These are phyloP conservation scores for Balaeniceps rex DNA, from an alignment of 2,113 vertebrate species.

Conservation along the genomic window DNA sequence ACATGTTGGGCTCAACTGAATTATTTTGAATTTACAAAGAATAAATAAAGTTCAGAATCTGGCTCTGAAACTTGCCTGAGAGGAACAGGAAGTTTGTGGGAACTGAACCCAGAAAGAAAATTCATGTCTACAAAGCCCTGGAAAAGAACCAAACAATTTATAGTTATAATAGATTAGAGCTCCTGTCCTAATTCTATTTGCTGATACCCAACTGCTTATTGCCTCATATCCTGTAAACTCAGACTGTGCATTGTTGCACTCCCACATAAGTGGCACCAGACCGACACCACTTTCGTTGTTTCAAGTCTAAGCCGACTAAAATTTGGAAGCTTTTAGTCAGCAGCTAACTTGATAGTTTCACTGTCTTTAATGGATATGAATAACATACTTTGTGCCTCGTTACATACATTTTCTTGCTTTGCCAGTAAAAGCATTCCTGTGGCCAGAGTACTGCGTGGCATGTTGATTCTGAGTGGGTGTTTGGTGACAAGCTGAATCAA, in stretches of 20 bases:
- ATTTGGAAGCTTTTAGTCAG: constrained; percentile 47
- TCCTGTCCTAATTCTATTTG: constrained; percentile 32
- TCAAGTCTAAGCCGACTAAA: not conserved
- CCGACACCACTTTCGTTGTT: not conserved
- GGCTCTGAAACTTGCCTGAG: not conserved
- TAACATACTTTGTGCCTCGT: not conserved
- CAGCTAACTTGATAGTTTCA: constrained; percentile 8
- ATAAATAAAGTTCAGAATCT: not conserved
- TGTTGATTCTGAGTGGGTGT: not conserved
- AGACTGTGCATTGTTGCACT: not conserved
- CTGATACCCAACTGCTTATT: not conserved
- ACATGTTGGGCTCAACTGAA: not conserved
- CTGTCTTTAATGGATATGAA: constrained; percentile 6
- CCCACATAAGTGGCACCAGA: constrained; percentile 26
- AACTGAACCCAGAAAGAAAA: constrained; percentile 5
- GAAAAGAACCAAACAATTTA: not conserved
- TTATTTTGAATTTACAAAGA: not conserved
- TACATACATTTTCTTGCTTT: not conserved
- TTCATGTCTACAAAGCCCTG: not conserved
- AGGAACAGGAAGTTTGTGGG: not conserved
- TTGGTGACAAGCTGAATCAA: not conserved
- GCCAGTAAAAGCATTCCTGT: not conserved
- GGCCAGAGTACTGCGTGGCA: not conserved
- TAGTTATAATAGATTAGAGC: not conserved
- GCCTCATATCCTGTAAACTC: constrained; percentile 32